Evolutionary conservation across 2,797 vertebrate species (phyloP).

Genomic region (Premnoplex brunnescens): DNA sequence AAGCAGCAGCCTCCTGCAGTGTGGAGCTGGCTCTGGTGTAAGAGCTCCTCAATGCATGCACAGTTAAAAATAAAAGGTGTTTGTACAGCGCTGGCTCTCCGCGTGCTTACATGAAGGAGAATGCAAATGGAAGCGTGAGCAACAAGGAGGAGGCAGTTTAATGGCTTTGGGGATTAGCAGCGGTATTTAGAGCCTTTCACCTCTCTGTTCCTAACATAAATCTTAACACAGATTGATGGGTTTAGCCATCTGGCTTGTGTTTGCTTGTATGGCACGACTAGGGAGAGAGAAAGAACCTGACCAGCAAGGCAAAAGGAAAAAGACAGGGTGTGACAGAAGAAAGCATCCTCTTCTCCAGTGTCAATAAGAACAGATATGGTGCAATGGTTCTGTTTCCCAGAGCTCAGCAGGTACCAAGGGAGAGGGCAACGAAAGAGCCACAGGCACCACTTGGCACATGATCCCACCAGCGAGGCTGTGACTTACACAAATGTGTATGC

Average conservation of each 20-base stretch:
- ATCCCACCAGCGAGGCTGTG: background rate
- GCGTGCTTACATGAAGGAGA: background rate
- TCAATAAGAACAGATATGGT: background rate
- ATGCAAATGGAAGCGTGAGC: background rate
- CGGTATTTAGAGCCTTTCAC: constrained; percentile 1
- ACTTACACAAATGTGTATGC: background rate
- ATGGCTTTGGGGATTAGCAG: constrained; percentile 41
- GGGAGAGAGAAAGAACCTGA: constrained; percentile 1
- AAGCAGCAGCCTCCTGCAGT: background rate
- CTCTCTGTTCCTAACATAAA: constrained; percentile 35
- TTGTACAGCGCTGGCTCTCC: background rate
- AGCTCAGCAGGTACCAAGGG: background rate
- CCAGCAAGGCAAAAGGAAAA: background rate
- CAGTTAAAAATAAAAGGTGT: constrained; percentile 26
- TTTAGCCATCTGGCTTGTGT: constrained; percentile 33
- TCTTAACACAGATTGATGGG: constrained; percentile 33
- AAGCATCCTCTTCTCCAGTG: background rate
- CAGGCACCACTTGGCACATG: background rate
- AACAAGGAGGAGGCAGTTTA: background rate
- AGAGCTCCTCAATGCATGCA: background rate
- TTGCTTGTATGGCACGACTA: background rate
- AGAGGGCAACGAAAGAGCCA: background rate
- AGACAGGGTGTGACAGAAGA: background rate
- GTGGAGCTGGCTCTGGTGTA: background rate
- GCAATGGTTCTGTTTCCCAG: background rate